A percentile compares a stretch with the other conserved stretches of the same genome.
Conservation (phyloP, 2,797 vertebrate genomes). For the Anniella stebbinsi region DNA sequence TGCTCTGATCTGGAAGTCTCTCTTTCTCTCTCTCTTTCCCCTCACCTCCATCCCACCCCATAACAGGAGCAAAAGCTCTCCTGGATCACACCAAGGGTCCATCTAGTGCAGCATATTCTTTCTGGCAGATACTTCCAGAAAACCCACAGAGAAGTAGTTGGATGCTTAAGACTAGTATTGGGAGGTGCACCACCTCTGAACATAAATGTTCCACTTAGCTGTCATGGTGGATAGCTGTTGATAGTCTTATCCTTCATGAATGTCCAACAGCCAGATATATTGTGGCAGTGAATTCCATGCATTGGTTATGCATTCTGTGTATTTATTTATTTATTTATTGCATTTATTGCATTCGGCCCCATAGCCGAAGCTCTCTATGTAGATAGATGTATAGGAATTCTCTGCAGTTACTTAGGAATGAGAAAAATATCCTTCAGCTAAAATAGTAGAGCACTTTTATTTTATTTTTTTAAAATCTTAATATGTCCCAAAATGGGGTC, state of each 20-base stretch:
- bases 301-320: not conserved
- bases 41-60: not conserved
- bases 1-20: not conserved
- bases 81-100: not conserved
- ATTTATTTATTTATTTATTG: no score
- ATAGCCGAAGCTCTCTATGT: no score
- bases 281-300: not conserved
- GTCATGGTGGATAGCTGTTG: not conserved
- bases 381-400: not conserved
- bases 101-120: no score
- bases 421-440: not conserved
- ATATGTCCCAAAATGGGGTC: not conserved
- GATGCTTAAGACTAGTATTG: not conserved
- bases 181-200: not conserved
- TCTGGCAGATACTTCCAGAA: not conserved
- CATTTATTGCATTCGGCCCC: no score
- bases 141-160: not conserved
- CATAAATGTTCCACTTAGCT: not conserved
- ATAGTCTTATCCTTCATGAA: not conserved
- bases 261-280: not conserved
- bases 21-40: not conserved
- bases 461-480: not conserved
- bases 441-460: not conserved
- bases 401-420: not conserved
- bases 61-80: not conserved